Base-by-base conservation (phyloP, 2,888 invertebrate species). In the Agrochola circellaris region DNA sequence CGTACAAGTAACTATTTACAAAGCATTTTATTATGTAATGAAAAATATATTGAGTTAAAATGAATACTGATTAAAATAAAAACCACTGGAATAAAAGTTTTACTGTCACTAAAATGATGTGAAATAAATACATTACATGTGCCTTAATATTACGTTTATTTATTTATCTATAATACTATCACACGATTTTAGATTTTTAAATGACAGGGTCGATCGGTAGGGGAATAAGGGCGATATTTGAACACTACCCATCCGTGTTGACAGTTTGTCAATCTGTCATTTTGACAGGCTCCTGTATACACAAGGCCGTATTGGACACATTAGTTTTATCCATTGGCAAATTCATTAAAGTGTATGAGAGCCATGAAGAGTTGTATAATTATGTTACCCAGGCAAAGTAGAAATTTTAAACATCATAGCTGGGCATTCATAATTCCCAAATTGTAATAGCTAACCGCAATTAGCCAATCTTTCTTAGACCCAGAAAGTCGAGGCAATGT, bases 61-160 rank as follows among this genome's bases (percentile, higher is more conserved):
- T 88, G 90, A 95, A 96, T 96, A 95, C 95, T 95, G 95, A 93
- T 94, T 77, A 84, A 92, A 89, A 88, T 82, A 83, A 88, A 87
- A 85, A 91, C 88, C 87, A 92, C 86, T 93, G 93, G 94, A 94
- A 94, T 92, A 85, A 83, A 77, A 84, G 67, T 78, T 73, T 88
- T 90, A 84, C 73, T 72, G 85, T 82, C 81, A 85, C 88, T 86
- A 79, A 84, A 80, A 77, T 78, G 82, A 82, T 79, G 80, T 67
- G 65, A 86, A 87, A 84, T 89, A 89, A 89, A 86, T 88, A 89
- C 83, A 84, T 88, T 85, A 89, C 65, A 86, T 90, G 90, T 88
- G 88, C 77, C 87, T 87, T 88, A 88, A 87, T 83, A 81, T 75
- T 86, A 85, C n/a, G 20, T 84, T 82, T 60, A 77, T 64, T 84